These are phyloP conservation scores for Drosophila recens DNA, from an alignment of 2,888 invertebrate genomes.

Conservation along the genomic window DNA sequence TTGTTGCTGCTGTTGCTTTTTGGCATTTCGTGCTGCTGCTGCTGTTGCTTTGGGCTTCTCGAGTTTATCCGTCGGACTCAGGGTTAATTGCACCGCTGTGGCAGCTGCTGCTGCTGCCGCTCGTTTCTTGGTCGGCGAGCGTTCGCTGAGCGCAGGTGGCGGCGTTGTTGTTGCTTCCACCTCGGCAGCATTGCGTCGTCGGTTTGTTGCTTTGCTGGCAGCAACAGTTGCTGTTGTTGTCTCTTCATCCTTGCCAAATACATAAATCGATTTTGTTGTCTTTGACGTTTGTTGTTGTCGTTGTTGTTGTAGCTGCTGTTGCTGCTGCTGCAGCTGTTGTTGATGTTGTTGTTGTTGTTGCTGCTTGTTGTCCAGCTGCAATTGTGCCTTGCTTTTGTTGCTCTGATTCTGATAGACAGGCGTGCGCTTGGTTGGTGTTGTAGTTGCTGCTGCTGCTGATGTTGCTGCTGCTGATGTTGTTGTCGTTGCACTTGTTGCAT, in stretches of 20 bases:
- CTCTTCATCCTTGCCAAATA: slow-evolving; percentile 89
- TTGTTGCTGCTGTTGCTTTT: slow-evolving; percentile 63
- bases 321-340: slow-evolving; percentile 8
- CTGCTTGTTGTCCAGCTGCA: slow-evolving; percentile 44
- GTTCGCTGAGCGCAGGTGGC: slow-evolving; percentile 65
- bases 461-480: slow-evolving; percentile 27
- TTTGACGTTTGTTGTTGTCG: not conserved
- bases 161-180: slow-evolving; percentile 39
- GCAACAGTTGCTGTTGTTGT: slow-evolving; percentile 65
- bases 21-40: slow-evolving; percentile 50
- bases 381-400: slow-evolving; percentile 37
- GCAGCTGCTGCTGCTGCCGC: slow-evolving; percentile 75
- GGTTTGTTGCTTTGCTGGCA: slow-evolving; percentile 81
- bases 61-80: slow-evolving; percentile 86
- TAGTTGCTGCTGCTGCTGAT: slow-evolving; percentile 11
- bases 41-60: slow-evolving; percentile 75
- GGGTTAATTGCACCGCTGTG: slow-evolving; percentile 83
- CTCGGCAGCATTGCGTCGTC: slow-evolving; percentile 80
- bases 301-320: slow-evolving; percentile 6
- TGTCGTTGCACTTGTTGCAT: slow-evolving; percentile 12
- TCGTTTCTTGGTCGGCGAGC: slow-evolving; percentile 72
- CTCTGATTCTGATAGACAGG: slow-evolving; percentile 87
- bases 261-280: slow-evolving; percentile 87
- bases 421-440: slow-evolving; percentile 77
- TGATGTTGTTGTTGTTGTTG: slow-evolving; percentile 74